Conservation (phyloP, 2,888 invertebrate species). For the Xestia c-nigrum region DNA sequence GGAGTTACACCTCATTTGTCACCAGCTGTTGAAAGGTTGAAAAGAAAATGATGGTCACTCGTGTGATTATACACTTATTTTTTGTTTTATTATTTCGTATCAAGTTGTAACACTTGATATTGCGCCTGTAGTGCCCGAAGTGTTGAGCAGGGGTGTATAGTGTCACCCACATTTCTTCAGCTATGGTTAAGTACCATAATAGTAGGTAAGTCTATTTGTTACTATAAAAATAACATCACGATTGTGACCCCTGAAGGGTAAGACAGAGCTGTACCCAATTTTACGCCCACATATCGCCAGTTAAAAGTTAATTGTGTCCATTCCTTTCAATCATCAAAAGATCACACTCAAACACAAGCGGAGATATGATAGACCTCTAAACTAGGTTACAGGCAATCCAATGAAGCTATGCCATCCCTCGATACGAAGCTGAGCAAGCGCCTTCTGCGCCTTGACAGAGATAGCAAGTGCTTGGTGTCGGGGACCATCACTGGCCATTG, state of each 20-base stretch:
- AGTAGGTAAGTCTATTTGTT: no score
- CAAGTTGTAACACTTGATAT: background rate
- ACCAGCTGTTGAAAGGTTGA: slow-evolving; percentile 52
- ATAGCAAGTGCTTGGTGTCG: no score
- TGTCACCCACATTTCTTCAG: background rate
- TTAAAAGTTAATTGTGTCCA: no score
- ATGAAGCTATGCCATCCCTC: no score
- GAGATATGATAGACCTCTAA: no score
- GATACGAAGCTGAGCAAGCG: no score
- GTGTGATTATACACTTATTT: slow-evolving; percentile 11
- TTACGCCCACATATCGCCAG: background rate
- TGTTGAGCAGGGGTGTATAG: background rate
- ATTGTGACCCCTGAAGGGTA: background rate
- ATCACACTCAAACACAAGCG: no score
- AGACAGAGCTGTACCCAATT: background rate
- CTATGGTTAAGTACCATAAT: background rate
- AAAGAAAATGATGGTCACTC: slow-evolving; percentile 55
- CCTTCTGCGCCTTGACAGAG: no score
- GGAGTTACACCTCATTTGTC: slow-evolving; percentile 60
- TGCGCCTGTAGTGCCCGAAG: background rate
- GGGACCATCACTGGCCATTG: no score
- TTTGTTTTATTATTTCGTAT: slow-evolving; percentile 17
- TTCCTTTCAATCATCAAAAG: no score
- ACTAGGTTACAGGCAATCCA: no score
- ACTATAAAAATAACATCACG: background rate